phyloP scores from a whole-genome alignment of 1,140 invertebrate genomes.

The Scaptodrosophila lebanonensis region DNA sequence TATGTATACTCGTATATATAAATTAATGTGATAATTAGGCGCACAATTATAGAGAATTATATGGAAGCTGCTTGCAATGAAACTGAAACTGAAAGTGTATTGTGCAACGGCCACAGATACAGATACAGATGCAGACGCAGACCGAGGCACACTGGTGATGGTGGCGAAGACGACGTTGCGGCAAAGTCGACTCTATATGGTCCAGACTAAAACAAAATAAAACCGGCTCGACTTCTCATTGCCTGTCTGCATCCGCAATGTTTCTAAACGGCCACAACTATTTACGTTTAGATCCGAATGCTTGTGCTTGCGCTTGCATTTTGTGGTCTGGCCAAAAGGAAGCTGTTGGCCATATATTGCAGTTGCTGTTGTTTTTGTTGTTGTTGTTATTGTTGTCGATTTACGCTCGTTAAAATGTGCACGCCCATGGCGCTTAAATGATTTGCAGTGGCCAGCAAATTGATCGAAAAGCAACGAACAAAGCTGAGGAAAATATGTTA shows the following conservation, averaged over 20 bases:
- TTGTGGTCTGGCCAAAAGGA: too few species aligned
- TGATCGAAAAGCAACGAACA: slow-evolving; percentile 15
- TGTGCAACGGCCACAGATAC: too few species aligned
- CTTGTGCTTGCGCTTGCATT: too few species aligned
- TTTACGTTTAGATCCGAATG: too few species aligned
- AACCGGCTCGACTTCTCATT: slow-evolving; percentile 69
- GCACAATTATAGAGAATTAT: slow-evolving; percentile 20
- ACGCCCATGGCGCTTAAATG: slow-evolving; percentile 67
- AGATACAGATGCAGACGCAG: too few species aligned
- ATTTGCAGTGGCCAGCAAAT: slow-evolving; percentile 49
- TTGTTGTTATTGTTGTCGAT: slow-evolving; percentile 3
- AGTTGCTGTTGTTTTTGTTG: slow-evolving; percentile 14
- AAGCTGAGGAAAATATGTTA: too few species aligned
- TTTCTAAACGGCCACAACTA: slow-evolving; percentile 60
- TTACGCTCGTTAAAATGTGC: slow-evolving; percentile 13
- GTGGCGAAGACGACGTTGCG: too few species aligned
- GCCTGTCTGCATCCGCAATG: slow-evolving; percentile 65
- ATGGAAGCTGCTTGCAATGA: slow-evolving; percentile 11
- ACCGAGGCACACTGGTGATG: too few species aligned
- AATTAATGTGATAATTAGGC: slow-evolving; percentile 46
- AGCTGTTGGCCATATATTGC: slow-evolving; percentile 52
- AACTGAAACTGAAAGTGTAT: slow-evolving; percentile 47
- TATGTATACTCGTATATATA: neutral
- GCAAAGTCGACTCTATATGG: slow-evolving; percentile 60
- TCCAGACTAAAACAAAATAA: slow-evolving; percentile 61